Evolutionary conservation across 2,888 invertebrate genomes (phyloP), one percentile per base, ranked within the genome.

Genomic region (Baccha elongata): DNA sequence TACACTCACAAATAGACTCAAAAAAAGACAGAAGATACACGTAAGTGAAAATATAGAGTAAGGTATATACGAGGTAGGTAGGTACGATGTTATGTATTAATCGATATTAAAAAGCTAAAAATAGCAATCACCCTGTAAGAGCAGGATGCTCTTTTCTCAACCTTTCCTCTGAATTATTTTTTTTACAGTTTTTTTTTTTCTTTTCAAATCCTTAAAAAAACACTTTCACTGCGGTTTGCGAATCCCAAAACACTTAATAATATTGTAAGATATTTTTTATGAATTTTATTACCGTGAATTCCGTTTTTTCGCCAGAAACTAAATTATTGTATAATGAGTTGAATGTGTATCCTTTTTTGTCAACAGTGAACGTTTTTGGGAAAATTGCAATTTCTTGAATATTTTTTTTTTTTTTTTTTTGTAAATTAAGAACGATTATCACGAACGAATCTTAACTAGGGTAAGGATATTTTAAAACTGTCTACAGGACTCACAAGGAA

Each of bases 41-140:
- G 64, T 60, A 80, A 23, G 37, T 46, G 42, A 60, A 65, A 73
- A 64, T 60, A 44, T 29, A 60, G 42, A 60, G 15, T 7, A 69
- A 52, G 44, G 46, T 46, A 75, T 60, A 71, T 83, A 83, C n/a
- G n/a, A n/a, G n/a, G n/a, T n/a, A n/a, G n/a, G n/a, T n/a, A n/a
- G n/a, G n/a, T n/a, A n/a, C n/a, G n/a, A n/a, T n/a, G n/a, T 83
- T 76, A 72, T 83, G 68, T 83, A 83, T 76, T 83, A 83, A 83
- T 83, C 83, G 83, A 83, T 83, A 78, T 46, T 58, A 40, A 52
- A 58, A 64, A 19, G 73, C 83, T 78, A 83, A 83, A 83, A 83
- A 83, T 83, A 83, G 78, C 64, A 83, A 68, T 72, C 78, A 83
- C 83, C 83, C 83, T 76, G 81, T 81, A 67, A 46, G 52, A 71